Base-by-base conservation (phyloP, 2,888 invertebrate species). In the Ecdyonurus torrentis region DNA sequence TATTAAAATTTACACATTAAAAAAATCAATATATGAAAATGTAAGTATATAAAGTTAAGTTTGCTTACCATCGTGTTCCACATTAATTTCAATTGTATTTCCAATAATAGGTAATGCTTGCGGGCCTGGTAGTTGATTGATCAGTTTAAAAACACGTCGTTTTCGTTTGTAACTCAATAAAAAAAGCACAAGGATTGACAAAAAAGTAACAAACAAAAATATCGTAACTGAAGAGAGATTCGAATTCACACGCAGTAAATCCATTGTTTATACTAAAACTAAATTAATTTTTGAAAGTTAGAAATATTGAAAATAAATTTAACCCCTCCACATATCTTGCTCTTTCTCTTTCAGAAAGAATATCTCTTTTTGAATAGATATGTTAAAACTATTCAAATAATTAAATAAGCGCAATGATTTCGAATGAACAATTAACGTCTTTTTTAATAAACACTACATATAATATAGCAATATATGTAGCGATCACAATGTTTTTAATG, bases 101-200 rank as follows among this genome's bases (percentile, higher is more conserved):
- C 85, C 85, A 63, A 85, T 70, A 19, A 84, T 68, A 0, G 83
- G 84, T 61, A 81, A 69, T 2, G 79, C 75, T 1, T 77, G 74
- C 15, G 83, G 83, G 60, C 83, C 83, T 7, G 81, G 82, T 63
- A 84, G 79, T 69, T 76, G 75, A 58, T 78, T 76, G 63, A 81
- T 76, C 62, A 79, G 71, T 66, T 75, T 73, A 55, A 79, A 75
- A 67, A 77, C 62, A 2, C 67, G 64, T 2, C 67, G 62, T 5
- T 66, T 65, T 63, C 62, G 63, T 50, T 69, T 62, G 67, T 67
- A 67, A 58, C 64, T 62, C 24, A 61, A 37, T 37, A 67, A 37
- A 37, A 15, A 10, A 15, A 37, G 37, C 37, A 37, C 37, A 5
- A 37, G 15, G 15, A 37, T 37, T 5, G 37, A 5, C 15, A 15